phyloP scores from a whole-genome alignment of 2,113 vertebrate genomes.

The Trogon melanurus region DNA sequence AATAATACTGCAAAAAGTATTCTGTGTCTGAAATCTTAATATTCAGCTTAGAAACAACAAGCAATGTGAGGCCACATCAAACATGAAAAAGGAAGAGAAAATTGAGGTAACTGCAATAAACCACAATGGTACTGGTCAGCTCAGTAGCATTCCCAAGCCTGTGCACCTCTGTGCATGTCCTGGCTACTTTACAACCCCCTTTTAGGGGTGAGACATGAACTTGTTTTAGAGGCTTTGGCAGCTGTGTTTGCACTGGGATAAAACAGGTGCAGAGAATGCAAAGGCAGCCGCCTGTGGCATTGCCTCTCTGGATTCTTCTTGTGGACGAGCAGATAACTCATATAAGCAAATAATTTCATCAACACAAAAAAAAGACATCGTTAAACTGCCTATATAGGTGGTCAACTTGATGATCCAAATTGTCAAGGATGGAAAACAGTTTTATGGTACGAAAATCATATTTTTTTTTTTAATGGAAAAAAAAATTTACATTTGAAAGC shows the following conservation, averaged over 20 bases:
- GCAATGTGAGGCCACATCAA: neutral
- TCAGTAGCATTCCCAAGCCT: neutral
- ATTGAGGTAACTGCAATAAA: neutral
- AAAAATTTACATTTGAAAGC: neutral
- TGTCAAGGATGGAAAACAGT: neutral
- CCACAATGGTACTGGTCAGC: accelerated
- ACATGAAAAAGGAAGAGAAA: neutral
- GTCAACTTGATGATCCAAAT: neutral
- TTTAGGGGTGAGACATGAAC: neutral
- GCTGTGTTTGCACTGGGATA: neutral
- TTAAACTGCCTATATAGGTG: neutral
- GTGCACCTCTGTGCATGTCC: too few species aligned
- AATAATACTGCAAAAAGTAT: neutral
- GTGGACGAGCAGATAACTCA: neutral
- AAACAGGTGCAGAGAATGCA: neutral
- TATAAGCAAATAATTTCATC: neutral
- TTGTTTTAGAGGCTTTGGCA: neutral
- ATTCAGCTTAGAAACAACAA: neutral
- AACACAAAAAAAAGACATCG: accelerated
- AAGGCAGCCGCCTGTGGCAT: accelerated
- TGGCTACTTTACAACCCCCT: neutral
- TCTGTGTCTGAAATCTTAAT: neutral
- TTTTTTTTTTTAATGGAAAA: neutral
- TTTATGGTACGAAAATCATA: neutral
- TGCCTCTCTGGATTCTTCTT: accelerated